Conservation (phyloP, 1,140 invertebrate genomes). For the Radopholus similis region DNA sequence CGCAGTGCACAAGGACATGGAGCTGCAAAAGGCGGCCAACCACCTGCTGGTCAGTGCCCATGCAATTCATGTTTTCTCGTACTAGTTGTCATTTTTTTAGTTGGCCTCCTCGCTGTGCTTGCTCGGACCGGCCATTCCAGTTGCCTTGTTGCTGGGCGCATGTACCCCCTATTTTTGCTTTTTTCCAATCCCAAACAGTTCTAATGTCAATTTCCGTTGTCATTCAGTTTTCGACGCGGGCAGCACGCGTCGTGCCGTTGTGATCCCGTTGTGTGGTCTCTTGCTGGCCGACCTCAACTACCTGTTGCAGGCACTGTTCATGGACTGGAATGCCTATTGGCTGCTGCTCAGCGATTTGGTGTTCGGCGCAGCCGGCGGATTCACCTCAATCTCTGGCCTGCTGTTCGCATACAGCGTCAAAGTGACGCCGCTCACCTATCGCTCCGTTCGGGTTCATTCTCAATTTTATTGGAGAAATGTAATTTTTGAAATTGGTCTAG, state of each 20-base stretch:
- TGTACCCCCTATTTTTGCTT: slow-evolving; percentile 24
- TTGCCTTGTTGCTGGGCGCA: slow-evolving; percentile 43
- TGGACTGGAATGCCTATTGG: slow-evolving; percentile 41
- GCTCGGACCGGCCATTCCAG: slow-evolving; percentile 44
- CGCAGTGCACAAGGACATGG: slow-evolving; percentile 31
- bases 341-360: slow-evolving; percentile 47
- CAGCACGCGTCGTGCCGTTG: slow-evolving; percentile 37
- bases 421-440: slow-evolving; percentile 7
- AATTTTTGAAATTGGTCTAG: not conserved
- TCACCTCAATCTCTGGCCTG: slow-evolving; percentile 41
- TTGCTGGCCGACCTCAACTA: slow-evolving; percentile 47
- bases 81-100: not conserved
- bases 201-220: slow-evolving; percentile 31
- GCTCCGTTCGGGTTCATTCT: slow-evolving; percentile 21
- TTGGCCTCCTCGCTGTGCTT: slow-evolving; percentile 41
- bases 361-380: slow-evolving; percentile 50
- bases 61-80: not conserved
- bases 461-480: not conserved
- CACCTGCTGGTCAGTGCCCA: not conserved
- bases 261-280: slow-evolving; percentile 51
- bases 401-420: slow-evolving; percentile 36
- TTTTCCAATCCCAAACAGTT: not conserved
- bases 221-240: slow-evolving; percentile 48
- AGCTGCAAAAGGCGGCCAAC: slow-evolving; percentile 33
- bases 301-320: slow-evolving; percentile 39